These are phyloP conservation scores for Tetrapedia diversipes DNA, from an alignment of 2,888 invertebrate species.

Conservation along the genomic window DNA sequence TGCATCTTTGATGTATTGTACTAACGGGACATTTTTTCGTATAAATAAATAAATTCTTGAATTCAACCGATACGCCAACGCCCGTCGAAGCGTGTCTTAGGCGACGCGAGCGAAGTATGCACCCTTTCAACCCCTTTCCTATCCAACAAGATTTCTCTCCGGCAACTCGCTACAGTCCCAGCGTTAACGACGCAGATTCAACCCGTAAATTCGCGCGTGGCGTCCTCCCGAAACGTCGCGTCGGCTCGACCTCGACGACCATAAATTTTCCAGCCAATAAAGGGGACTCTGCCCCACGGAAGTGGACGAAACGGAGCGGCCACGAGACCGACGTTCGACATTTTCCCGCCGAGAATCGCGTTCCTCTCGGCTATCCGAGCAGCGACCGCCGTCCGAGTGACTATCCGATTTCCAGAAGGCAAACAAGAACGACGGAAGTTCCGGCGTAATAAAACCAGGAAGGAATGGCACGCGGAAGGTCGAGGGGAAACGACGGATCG, in stretches of 20 bases:
- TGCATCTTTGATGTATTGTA: too few species aligned
- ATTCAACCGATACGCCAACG: too few species aligned
- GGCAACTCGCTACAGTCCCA: too few species aligned
- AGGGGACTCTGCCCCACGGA: neutral
- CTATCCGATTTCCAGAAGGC: constrained; percentile 33
- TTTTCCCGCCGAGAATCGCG: neutral
- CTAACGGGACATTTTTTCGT: too few species aligned
- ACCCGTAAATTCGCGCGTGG: constrained; percentile 36
- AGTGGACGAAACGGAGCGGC: neutral
- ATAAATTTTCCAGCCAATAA: neutral
- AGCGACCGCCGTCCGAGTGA: neutral
- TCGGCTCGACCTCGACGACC: neutral
- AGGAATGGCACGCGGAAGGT: too few species aligned
- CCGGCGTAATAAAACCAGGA: constrained; percentile 6
- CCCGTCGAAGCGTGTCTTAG: too few species aligned
- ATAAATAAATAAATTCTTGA: too few species aligned
- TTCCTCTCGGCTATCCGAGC: neutral
- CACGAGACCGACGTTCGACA: too few species aligned
- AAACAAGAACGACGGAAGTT: constrained; percentile 19
- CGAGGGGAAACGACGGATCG: too few species aligned
- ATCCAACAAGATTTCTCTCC: too few species aligned
- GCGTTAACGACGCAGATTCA: constrained; percentile 39
- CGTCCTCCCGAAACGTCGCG: constrained; percentile 15
- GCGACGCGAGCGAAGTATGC: too few species aligned
- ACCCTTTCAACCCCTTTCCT: too few species aligned